These are phyloP conservation scores for Parapristionchus giblindavisi DNA, from an alignment of 2,888 invertebrate genomes.

Conservation along the genomic window DNA sequence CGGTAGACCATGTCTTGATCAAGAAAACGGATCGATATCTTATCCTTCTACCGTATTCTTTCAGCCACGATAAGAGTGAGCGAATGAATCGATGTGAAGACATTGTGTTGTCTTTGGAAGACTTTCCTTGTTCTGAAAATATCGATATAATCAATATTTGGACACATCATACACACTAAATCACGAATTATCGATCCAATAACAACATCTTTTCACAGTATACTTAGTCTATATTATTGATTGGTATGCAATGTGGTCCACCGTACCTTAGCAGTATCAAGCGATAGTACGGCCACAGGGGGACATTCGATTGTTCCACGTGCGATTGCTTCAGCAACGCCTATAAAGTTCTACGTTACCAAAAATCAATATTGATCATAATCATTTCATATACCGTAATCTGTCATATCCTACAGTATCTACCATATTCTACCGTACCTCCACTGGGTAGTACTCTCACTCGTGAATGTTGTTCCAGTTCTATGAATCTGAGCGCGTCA, in stretches of 20 bases:
- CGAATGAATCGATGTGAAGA: slow-evolving; percentile 20
- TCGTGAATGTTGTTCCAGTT: slow-evolving; percentile 29
- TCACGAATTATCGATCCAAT: neutral
- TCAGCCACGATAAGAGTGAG: slow-evolving; percentile 23
- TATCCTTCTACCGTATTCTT: slow-evolving; percentile 10
- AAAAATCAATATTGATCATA: too few relatives aligned
- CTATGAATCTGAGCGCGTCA: slow-evolving; percentile 31
- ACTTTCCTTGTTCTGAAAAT: slow-evolving; percentile 1
- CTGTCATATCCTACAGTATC: neutral
- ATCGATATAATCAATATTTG: neutral
- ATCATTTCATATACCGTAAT: neutral
- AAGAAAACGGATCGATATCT: neutral
- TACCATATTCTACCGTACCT: slow-evolving; percentile 4
- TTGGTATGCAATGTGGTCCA: too few relatives aligned
- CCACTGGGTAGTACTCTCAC: slow-evolving; percentile 26
- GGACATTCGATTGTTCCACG: slow-evolving; percentile 6
- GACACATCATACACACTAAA: neutral
- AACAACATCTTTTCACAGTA: neutral
- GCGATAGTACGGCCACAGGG: slow-evolving; percentile 6
- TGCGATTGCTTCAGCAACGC: slow-evolving; percentile 7
- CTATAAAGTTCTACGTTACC: too few relatives aligned
- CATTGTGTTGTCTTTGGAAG: slow-evolving; percentile 4
- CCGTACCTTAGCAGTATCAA: slow-evolving; percentile 26
- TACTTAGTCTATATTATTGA: neutral
- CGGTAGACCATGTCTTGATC: neutral